phyloP scores from a whole-genome alignment of 2,113 vertebrate genomes.

The Tachysurus vachellii region DNA sequence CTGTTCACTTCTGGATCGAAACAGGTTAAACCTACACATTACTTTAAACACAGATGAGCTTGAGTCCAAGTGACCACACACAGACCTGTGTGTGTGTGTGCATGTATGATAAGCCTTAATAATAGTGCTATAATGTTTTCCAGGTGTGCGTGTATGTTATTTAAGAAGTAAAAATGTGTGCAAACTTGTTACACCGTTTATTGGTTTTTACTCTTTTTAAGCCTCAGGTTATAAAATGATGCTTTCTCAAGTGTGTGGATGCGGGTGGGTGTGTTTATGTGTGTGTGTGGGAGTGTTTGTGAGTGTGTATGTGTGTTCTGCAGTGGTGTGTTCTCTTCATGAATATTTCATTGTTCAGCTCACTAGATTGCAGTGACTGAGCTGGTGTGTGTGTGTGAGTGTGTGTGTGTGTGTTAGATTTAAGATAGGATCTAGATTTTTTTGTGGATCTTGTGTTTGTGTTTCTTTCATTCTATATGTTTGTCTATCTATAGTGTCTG shows the following conservation, averaged over 20 bases:
- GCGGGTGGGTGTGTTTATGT: neutral
- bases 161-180: neutral
- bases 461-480: neutral
- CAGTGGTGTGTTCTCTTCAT: constrained; percentile 26
- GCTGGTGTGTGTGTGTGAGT: constrained; percentile 30
- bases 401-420: constrained; percentile 13
- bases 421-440: neutral
- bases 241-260: constrained; percentile 19
- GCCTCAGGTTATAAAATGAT: constrained; percentile 61
- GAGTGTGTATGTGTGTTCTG: constrained; percentile 18
- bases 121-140: constrained; percentile 15
- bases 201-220: constrained; percentile 58
- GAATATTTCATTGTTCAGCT: constrained; percentile 56
- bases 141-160: constrained; percentile 13
- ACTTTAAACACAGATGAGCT: constrained; percentile 26
- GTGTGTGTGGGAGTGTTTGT: neutral
- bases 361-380: constrained; percentile 34
- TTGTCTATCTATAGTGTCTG: constrained; percentile 25
- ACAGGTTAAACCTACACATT: constrained; percentile 5
- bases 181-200: constrained; percentile 27
- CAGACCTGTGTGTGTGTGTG: neutral
- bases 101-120: neutral
- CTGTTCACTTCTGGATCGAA: neutral
- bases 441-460: constrained; percentile 11
- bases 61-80: constrained; percentile 12